Evolutionary conservation across 2,797 vertebrate species (phyloP).

Genomic region (Lepilemur septentrionalis): DNA sequence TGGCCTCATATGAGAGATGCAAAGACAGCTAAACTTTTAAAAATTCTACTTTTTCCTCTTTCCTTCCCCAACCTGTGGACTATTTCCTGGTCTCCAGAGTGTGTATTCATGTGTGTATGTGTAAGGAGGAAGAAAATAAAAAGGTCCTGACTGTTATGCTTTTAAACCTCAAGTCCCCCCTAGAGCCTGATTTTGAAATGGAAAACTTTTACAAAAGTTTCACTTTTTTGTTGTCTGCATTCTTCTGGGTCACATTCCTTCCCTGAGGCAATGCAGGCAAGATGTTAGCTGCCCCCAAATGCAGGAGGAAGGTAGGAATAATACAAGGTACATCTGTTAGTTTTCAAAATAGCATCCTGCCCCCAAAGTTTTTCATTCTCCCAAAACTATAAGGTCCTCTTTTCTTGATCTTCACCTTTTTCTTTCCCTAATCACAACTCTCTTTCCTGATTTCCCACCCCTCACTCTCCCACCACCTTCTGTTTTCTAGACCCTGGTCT

Average conservation of each 20-base stretch:
- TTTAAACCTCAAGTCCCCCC: background rate
- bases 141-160: background rate
- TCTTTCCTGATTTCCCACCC: background rate
- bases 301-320: background rate
- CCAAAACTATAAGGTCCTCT: background rate
- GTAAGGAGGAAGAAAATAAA: background rate
- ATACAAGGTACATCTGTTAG: background rate
- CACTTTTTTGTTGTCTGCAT: background rate
- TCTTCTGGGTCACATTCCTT: background rate
- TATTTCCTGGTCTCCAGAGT: background rate
- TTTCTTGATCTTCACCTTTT: background rate
- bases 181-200: background rate
- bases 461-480: background rate
- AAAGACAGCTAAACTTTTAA: background rate
- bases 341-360: conserved; percentile 13
- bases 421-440: background rate
- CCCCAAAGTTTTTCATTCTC: background rate
- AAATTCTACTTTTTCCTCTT: background rate
- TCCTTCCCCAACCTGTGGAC: background rate
- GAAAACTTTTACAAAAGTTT: background rate
- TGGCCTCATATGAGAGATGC: background rate
- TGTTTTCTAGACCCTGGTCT: background rate
- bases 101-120: background rate
- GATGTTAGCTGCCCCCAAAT: background rate
- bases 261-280: background rate